phyloP scores from a whole-genome alignment of 2,888 invertebrate genomes.

The Vannuccia rotundouncinata region DNA sequence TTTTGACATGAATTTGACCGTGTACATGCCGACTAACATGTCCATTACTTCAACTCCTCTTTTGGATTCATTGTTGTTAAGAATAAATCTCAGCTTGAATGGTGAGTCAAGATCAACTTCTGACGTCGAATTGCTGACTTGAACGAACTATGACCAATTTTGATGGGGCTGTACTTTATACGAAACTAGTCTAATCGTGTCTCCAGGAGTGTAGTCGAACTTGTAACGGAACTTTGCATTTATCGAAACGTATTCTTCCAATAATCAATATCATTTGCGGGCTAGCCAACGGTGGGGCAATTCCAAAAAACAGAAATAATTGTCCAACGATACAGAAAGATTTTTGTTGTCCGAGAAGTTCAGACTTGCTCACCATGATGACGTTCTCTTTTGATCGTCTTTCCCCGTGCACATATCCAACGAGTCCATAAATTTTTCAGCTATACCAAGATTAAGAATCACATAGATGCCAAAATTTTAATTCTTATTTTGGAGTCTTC shows the following conservation, averaged over 20 bases:
- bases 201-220: constrained; percentile 8
- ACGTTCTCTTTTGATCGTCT: neutral
- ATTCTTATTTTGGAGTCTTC: neutral
- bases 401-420: neutral
- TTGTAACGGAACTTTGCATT: constrained; percentile 13
- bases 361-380: neutral
- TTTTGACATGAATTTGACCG: constrained; percentile 9
- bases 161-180: neutral
- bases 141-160: neutral
- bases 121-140: neutral
- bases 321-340: neutral
- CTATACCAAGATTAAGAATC: neutral
- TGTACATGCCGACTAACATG: neutral
- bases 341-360: neutral
- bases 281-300: neutral
- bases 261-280: neutral
- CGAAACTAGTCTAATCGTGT: neutral
- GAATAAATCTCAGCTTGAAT: constrained; percentile 11
- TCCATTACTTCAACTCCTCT: constrained; percentile 12
- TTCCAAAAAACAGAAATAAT: neutral
- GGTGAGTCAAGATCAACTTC: neutral
- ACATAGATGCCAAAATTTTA: constrained; percentile 1
- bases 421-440: too few species aligned
- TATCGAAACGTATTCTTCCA: neutral
- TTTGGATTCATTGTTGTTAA: constrained; percentile 17